Evolutionary conservation across 2,888 invertebrate species (phyloP), one percentile per base, ranked within the genome.

Genomic region (Cosmia pyralina): DNA sequence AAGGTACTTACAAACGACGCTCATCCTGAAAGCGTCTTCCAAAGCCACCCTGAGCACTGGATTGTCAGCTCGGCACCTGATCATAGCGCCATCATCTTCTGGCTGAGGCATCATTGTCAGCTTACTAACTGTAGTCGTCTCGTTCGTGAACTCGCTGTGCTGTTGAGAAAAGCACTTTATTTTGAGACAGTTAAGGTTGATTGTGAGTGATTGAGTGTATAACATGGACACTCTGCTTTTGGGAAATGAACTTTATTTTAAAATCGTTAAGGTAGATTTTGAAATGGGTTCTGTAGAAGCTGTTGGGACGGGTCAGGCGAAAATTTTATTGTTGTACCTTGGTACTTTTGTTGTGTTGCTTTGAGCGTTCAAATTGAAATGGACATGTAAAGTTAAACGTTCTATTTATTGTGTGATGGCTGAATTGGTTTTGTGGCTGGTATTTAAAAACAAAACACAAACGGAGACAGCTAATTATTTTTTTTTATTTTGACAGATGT

Each of bases 1-100:
- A 50, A 70, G 11, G 0, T 76, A 98, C 98, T 98, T 97, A 98
- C 98, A 98, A 91, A 98, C 98, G 79, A 99, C 98, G 91, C 98
- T 98, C 93, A 99, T 97, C 88, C 97, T 97, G 92, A 98, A 97
- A 66, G 97, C 97, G 93, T 98, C 98, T 91, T 98, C 98, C 71
- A 98, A 94, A 15, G 97, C 97, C 28, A 97, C 97, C 77, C 97
- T 96, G 79, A 99, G 97, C 83, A 97, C 97, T 2, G 98, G 98
- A 96, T 99, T 99, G 87, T 98, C 98, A 64, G 98, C 98, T 77
- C 98, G 97, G 91, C 98, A 99, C 89, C 98, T 97, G 88, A 99
- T 97, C 88, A 97, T 96, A 70, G 98, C 98, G 1, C 97, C 97
- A 89, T 98, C 98, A 92, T 99, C 98, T 86, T 98, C 98, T 0